Evolutionary conservation across 2,797 vertebrate species (phyloP).

Genomic region (Coreius guichenoti): DNA sequence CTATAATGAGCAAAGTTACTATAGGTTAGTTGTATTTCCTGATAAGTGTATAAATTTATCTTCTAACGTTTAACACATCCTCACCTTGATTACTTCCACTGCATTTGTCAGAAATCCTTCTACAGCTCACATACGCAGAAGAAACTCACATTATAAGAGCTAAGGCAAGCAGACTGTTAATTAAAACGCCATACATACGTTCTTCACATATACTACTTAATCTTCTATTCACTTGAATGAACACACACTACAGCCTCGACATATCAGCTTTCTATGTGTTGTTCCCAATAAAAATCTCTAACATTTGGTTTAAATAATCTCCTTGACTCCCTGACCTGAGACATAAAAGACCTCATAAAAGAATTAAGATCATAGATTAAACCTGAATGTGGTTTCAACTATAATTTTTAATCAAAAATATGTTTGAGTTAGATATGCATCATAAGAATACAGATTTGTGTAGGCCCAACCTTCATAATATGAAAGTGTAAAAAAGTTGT

Average conservation of each 20-base stretch:
- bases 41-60: too few species aligned
- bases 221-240: background rate
- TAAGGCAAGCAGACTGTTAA: background rate
- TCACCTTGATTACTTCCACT: background rate
- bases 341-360: background rate
- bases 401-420: background rate
- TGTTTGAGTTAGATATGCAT: background rate
- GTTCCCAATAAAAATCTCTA: background rate
- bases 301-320: slow-evolving; percentile 7
- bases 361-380: background rate
- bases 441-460: background rate
- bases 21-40: background rate
- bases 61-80: background rate
- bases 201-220: background rate
- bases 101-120: background rate
- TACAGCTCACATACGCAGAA: background rate
- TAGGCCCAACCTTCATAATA: background rate
- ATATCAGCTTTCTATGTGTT: background rate
- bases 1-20: background rate
- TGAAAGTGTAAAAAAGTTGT: too few species aligned
- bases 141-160: background rate
- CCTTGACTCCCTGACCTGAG: background rate
- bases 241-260: background rate
- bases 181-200: background rate
- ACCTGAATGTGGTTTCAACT: background rate